phyloP scores from a whole-genome alignment of 2,888 invertebrate species.

The Agelastica alni region DNA sequence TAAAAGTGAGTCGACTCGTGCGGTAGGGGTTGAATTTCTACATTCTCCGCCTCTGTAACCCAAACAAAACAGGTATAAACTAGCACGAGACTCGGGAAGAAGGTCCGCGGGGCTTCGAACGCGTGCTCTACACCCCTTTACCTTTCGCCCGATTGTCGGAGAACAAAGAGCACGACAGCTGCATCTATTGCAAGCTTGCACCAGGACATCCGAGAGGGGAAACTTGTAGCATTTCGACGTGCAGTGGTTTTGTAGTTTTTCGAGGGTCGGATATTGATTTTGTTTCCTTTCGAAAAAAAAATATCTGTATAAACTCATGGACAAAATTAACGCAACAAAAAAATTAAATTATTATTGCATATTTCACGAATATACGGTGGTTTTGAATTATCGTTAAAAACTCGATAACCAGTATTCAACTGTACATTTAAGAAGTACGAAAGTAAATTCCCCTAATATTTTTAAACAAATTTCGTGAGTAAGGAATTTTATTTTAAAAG shows the following conservation, averaged over 20 bases:
- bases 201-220: slow-evolving; percentile 12
- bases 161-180: slow-evolving; percentile 48
- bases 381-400: too few species aligned
- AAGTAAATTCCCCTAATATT: too few species aligned
- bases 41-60: slow-evolving; percentile 10
- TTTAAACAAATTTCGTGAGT: too few species aligned
- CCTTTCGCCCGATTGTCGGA: slow-evolving; percentile 43
- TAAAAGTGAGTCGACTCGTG: too few species aligned
- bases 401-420: too few species aligned
- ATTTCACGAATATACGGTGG: too few species aligned
- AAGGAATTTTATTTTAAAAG: too few species aligned
- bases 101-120: slow-evolving; percentile 31
- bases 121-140: slow-evolving; percentile 50
- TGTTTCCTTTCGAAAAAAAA: slow-evolving; percentile 10
- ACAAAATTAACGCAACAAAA: too few species aligned
- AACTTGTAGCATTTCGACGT: slow-evolving; percentile 15
- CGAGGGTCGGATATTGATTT: slow-evolving; percentile 16
- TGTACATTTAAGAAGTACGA: too few species aligned
- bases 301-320: too few species aligned
- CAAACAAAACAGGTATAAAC: slow-evolving; percentile 25
- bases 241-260: slow-evolving; percentile 12
- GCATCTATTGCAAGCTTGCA: slow-evolving; percentile 31
- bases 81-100: slow-evolving; percentile 24
- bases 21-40: too few species aligned
- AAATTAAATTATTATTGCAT: too few species aligned